phyloP scores from a whole-genome alignment of 2,888 invertebrate species.

The Neelides folsomi region DNA sequence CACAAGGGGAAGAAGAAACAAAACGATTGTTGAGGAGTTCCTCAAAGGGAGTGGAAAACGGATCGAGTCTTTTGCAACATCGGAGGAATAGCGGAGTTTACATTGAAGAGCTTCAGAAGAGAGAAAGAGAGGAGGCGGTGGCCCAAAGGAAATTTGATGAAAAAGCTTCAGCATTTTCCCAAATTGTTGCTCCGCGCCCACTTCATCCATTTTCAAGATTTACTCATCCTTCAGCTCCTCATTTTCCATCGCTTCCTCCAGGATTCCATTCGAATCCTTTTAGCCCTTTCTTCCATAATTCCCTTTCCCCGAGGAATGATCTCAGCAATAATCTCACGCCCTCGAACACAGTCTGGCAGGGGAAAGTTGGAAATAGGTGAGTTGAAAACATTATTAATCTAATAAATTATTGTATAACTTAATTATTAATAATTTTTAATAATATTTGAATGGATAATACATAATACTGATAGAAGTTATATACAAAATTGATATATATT shows the following conservation, averaged over 20 bases:
- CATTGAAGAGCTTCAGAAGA: not conserved
- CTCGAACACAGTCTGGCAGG: slow-evolving; percentile 28
- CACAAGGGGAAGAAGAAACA: not conserved
- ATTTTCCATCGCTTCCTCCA: slow-evolving; percentile 23
- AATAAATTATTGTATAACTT: too few relatives aligned
- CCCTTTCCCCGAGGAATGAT: slow-evolving; percentile 29
- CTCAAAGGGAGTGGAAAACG: not conserved
- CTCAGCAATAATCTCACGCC: slow-evolving; percentile 28
- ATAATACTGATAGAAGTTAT: too few relatives aligned
- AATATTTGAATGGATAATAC: too few relatives aligned
- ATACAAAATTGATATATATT: too few relatives aligned
- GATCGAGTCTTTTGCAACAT: not conserved
- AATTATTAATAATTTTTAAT: too few relatives aligned
- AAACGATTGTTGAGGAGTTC: not conserved
- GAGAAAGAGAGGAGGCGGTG: not conserved
- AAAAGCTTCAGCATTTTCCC: slow-evolving; percentile 28
- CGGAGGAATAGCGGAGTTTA: not conserved
- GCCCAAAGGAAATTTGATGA: slow-evolving; percentile 5
- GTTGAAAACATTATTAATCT: not conserved
- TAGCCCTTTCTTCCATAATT: slow-evolving; percentile 31
- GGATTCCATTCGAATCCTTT: slow-evolving; percentile 31
- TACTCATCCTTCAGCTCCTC: slow-evolving; percentile 21
- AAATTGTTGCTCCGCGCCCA: slow-evolving; percentile 31
- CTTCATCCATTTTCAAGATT: slow-evolving; percentile 30
- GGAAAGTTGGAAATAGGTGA: slow-evolving; percentile 32